A percentile compares a stretch with the other conserved stretches of the same genome.
These are phyloP conservation scores for Remorina albescens DNA, from an alignment of 2,797 vertebrate genomes.

Conservation along the genomic window DNA sequence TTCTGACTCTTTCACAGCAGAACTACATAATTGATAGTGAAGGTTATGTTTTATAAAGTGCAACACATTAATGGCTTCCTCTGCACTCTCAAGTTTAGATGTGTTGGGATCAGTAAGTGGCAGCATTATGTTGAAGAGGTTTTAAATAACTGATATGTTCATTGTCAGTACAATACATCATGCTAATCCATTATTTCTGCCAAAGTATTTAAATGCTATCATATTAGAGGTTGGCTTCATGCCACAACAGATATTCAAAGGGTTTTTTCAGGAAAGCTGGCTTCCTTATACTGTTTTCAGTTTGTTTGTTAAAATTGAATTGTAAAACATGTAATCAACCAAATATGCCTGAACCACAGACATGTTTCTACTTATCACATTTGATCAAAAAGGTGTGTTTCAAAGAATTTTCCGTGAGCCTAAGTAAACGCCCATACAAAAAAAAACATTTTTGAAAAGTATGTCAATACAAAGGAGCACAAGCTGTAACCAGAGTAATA, in stretches of 20 bases:
- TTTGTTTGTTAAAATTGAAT: constrained; percentile 4
- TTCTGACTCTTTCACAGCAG: constrained; percentile 63
- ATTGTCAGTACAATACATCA: constrained; percentile 41
- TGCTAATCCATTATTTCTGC: constrained; percentile 60
- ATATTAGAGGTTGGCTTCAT: constrained; percentile 13
- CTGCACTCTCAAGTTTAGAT: constrained; percentile 57
- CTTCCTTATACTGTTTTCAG: neutral
- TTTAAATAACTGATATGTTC: constrained; percentile 66
- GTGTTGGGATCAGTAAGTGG: constrained; percentile 55
- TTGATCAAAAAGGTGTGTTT: neutral
- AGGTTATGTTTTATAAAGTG: constrained; percentile 76
- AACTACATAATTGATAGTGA: constrained; percentile 80
- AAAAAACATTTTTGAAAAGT: too few species aligned
- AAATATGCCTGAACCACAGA: constrained; percentile 3
- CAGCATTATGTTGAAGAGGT: constrained; percentile 51
- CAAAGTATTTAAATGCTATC: constrained; percentile 30
- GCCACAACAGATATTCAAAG: neutral
- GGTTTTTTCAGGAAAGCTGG: neutral
- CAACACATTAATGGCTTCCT: constrained; percentile 71
- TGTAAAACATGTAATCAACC: constrained; percentile 1
- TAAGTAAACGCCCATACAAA: constrained; percentile 9
- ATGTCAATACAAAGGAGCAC: neutral
- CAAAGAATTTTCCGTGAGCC: neutral
- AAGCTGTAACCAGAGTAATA: neutral
- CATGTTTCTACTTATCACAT: neutral